Percentiles rank a stretch among this genome's conserved stretches.
Evolutionary conservation across 2,113 vertebrate species (phyloP).

Genomic region (Nerophis lumbriciformis): DNA sequence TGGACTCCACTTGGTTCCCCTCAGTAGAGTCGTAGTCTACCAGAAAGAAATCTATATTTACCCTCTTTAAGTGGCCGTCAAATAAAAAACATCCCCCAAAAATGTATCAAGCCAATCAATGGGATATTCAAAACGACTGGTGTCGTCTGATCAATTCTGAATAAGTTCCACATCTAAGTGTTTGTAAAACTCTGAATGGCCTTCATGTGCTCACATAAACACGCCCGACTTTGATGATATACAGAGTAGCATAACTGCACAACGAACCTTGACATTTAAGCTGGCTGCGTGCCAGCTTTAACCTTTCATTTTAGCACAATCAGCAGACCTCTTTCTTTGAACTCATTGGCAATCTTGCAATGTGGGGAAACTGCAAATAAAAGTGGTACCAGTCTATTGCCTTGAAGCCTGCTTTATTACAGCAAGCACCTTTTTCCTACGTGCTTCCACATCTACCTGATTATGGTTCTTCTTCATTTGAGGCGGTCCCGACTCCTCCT

Average conservation of each 20-base stretch:
- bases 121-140: conserved; percentile 9
- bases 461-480: conserved; percentile 52
- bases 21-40: not conserved
- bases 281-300: conserved; percentile 29
- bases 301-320: conserved; percentile 61
- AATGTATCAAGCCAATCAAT: conserved; percentile 5
- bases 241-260: conserved; percentile 30
- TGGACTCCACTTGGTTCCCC: not conserved
- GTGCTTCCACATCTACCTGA: conserved; percentile 47
- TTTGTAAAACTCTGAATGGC: conserved; percentile 10
- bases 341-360: conserved; percentile 32
- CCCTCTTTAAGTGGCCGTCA: conserved; percentile 2
- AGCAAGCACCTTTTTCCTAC: conserved; percentile 25
- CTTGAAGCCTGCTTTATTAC: conserved; percentile 21
- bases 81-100: not conserved
- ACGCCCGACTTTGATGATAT: conserved; percentile 41
- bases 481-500: conserved; percentile 46
- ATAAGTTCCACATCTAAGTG: conserved; percentile 7
- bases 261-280: conserved; percentile 52
- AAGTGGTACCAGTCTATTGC: conserved; percentile 27
- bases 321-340: conserved; percentile 60
- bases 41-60: conserved; percentile 8
- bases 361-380: conserved; percentile 51
- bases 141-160: conserved; percentile 27
- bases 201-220: conserved; percentile 26